phyloP scores from a whole-genome alignment of 37 sponge, comb jelly and placozoan species.

The Ianthella basta region DNA sequence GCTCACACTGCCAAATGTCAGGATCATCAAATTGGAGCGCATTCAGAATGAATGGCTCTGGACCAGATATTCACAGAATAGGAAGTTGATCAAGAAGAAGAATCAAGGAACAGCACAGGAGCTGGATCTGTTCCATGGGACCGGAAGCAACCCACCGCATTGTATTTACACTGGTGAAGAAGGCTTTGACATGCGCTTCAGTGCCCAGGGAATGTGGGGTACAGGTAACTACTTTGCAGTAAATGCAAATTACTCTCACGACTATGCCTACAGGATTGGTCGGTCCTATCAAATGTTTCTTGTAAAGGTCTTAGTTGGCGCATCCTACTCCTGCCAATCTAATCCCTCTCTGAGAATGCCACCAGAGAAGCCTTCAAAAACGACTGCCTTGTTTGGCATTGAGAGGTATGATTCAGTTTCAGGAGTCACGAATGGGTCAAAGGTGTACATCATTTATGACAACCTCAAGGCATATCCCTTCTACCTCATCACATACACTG shows the following conservation, averaged over 20 bases:
- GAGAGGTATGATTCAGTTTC: constrained; percentile 77
- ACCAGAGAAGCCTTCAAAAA: background rate
- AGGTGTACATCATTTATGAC: constrained; percentile 77
- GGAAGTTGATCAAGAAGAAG: constrained; percentile 44
- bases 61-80: constrained; percentile 49
- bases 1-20: constrained; percentile 13
- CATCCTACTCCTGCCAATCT: constrained; percentile 16
- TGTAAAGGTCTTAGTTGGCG: constrained; percentile 63
- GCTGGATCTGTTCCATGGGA: constrained; percentile 70
- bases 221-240: constrained; percentile 85
- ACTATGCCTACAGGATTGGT: constrained; percentile 4
- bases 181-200: constrained; percentile 78
- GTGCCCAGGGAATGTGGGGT: constrained; percentile 71
- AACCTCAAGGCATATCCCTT: constrained; percentile 77
- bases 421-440: constrained; percentile 52
- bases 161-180: constrained; percentile 46
- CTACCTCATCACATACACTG: constrained; percentile 77
- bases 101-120: constrained; percentile 58
- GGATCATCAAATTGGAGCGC: constrained; percentile 42
- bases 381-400: constrained; percentile 15
- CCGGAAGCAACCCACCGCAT: constrained; percentile 41
- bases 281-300: constrained; percentile 58
- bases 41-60: constrained; percentile 74
- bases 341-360: constrained; percentile 63
- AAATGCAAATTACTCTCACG: constrained; percentile 73